Base-by-base conservation (phyloP, 2,888 invertebrate genomes). In the Polyommatus icarus region DNA sequence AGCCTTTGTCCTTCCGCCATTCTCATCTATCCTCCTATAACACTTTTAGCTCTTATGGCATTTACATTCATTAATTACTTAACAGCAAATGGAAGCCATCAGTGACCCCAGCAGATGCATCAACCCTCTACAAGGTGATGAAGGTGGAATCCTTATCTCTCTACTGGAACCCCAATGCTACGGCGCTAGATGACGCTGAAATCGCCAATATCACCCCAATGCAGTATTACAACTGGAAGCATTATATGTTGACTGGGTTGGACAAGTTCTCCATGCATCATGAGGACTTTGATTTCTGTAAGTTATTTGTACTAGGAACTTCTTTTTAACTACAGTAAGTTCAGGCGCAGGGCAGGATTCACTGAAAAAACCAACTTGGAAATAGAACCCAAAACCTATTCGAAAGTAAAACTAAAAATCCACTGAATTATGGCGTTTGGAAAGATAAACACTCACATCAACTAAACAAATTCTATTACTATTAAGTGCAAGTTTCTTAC, bases 251-350 rank as follows among this genome's bases (percentile, higher is more conserved):
- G 24, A 95, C 95, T 76, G 97, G 97, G 0, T 90, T 97, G 10
- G 95, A 97, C 84, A 97, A 96, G 82, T 97, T 97, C 87, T 96
- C 96, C 24, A 96, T 97, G 92, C 96, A 96, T 85, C 95, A 96
- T 80, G 96, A 97, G 86, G 96, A 96, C 80, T 97, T 97, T 87
- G 96, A 97, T 84, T 97, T 97, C 89, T 91, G 97, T 97, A 90
- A 95, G 96, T 95, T 29, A 1, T 40, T 40, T 40, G 40, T 40
- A 29, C 29, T 29, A 40, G 40, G 8, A 2, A 40, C 40, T 10
- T 40, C 40, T 40, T 40, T 40, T 40, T 40, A 40, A 40, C 40
- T 40, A 10, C 10, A 40, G 10, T 40, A 40, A 40, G 40, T 40
- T 40, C 40, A 40, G 40, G 40, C 2, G 40, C 40, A 40, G 40